Base-by-base conservation (phyloP, 92 coral and sea anemone species). In the Isaurus tuberculatus region DNA sequence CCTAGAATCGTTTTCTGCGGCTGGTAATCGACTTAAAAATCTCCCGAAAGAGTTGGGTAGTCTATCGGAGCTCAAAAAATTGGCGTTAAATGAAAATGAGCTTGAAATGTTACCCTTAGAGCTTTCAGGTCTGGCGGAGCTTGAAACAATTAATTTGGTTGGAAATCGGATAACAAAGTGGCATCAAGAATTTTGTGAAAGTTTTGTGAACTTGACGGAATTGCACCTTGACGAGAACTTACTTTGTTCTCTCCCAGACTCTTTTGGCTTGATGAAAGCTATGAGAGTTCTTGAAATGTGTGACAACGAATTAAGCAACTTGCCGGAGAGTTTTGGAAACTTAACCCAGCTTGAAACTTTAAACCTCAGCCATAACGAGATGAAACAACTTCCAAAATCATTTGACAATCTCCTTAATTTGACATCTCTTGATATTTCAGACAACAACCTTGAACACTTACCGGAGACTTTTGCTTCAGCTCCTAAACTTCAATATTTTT, bases 181-280 rank as follows among this genome's bases (percentile, higher is more conserved):
- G 87, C 81, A 75, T 2, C 85, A 73, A 42, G 91, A 86, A 43
- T 83, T 83, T 66, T 86, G 91, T 49, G 75, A 70, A 68, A 94
- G 92, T 20, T 72, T 94, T 26, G 57, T 22, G 75, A 42, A 64
- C 29, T 81, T 96, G 55, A 72, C 78, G 32, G 98, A 94, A 67
- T 72, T 96, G 48, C 91, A 92, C 68, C 71, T 94, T 36, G 99
- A 94, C 25, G 99, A 96, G 80, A 96, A 96, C 60, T 57, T 84
- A 64, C 71, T 96, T 65, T n/a, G 73, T 1, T 15, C 55, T 1
- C 66, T 96, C 42, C 98, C 99, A n/a, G 90, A 74, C 27, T 83
- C 92, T 23, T 89, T 96, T 65, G 83, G 92, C 23, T 27, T 33
- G 31, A 84, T 96, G 83, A 84, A 83, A 55, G 70, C 83, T 8